phyloP scores from a whole-genome alignment of 2,113 vertebrate species.

The Solenodon paradoxus region DNA sequence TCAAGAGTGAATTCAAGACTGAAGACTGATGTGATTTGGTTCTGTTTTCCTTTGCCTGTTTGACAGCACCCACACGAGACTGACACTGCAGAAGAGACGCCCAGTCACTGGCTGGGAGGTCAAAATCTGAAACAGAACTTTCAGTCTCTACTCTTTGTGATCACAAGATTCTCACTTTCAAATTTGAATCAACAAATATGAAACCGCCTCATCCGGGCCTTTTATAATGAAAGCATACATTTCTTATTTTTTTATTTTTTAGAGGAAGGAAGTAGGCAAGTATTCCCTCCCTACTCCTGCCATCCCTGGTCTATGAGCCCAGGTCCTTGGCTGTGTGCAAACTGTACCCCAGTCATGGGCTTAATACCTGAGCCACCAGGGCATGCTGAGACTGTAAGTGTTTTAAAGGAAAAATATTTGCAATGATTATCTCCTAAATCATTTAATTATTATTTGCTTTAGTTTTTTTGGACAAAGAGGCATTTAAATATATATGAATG shows the following conservation, averaged over 20 bases:
- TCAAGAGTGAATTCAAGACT: not conserved
- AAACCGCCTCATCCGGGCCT: not conserved
- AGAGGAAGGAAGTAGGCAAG: too few relatives aligned
- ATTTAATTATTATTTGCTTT: conserved; percentile 27
- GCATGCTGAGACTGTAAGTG: not conserved
- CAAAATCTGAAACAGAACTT: not conserved
- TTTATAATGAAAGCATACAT: conserved; percentile 15
- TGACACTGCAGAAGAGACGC: not conserved
- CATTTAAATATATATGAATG: not conserved
- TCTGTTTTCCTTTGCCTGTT: not conserved
- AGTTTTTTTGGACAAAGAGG: not conserved
- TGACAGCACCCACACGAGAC: not conserved
- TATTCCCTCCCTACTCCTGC: too few relatives aligned
- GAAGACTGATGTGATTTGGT: not conserved
- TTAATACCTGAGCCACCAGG: too few relatives aligned
- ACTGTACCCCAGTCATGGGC: too few relatives aligned
- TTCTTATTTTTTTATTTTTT: too few relatives aligned
- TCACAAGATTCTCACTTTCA: not conserved
- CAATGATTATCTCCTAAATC: not conserved
- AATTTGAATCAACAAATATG: not conserved
- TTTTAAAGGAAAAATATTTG: not conserved
- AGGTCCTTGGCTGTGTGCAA: too few relatives aligned
- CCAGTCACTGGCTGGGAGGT: not conserved
- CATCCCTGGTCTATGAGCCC: too few relatives aligned
- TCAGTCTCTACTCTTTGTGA: not conserved